These are phyloP conservation scores for Pocillopora damicornis DNA, from an alignment of 64 coral and sea anemone species.

Conservation along the genomic window DNA sequence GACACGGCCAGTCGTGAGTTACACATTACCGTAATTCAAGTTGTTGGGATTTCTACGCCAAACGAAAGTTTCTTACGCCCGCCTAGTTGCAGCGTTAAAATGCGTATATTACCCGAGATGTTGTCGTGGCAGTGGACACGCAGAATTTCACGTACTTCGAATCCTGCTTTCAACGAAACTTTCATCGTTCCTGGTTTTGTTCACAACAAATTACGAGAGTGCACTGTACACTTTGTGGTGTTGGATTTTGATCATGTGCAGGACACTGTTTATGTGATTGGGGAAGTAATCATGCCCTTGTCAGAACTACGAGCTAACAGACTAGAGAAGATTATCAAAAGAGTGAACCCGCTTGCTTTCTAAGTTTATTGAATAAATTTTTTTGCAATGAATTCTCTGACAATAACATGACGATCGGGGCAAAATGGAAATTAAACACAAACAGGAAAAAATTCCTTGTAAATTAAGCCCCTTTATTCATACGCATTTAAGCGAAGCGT, in stretches of 20 bases:
- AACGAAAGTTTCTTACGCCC: constrained; percentile 87
- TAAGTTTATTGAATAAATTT: constrained; percentile 22
- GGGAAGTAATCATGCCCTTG: constrained; percentile 87
- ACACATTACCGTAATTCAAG: constrained; percentile 78
- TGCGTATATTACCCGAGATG: constrained; percentile 93
- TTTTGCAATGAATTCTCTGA: not conserved
- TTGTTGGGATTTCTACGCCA: constrained; percentile 72
- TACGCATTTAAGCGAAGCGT: not conserved
- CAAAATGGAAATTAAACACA: constrained; percentile 21
- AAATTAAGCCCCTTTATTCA: not conserved
- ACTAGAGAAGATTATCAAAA: constrained; percentile 74
- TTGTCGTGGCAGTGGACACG: constrained; percentile 86
- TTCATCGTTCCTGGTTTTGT: constrained; percentile 91
- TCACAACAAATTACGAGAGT: constrained; percentile 87
- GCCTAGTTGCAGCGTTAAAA: constrained; percentile 91
- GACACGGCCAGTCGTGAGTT: constrained; percentile 78
- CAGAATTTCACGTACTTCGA: constrained; percentile 67
- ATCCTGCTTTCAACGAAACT: constrained; percentile 85
- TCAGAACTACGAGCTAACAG: constrained; percentile 84
- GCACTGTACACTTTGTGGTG: constrained; percentile 87
- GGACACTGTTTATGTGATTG: constrained; percentile 89
- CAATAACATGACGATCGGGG: not conserved
- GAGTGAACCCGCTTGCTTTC: constrained; percentile 80
- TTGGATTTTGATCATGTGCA: constrained; percentile 93
- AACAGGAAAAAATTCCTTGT: constrained; percentile 48